These are phyloP conservation scores for Bradypus variegatus DNA, from an alignment of 2,797 vertebrate species.

Conservation along the genomic window DNA sequence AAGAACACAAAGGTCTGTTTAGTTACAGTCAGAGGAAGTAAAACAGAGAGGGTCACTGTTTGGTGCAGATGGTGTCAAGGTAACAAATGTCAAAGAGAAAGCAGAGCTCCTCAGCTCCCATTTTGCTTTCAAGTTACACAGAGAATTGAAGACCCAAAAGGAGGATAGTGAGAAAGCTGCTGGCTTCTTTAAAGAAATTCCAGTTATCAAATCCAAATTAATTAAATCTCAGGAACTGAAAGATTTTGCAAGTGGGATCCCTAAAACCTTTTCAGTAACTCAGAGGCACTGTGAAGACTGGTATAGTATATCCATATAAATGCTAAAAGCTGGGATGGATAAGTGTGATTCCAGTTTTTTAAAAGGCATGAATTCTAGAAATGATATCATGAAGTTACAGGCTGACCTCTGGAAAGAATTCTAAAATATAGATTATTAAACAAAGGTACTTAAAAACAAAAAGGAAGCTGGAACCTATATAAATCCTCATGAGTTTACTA, in stretches of 20 bases:
- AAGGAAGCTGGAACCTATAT: background rate
- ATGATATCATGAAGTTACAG: background rate
- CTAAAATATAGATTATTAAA: background rate
- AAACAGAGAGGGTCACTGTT: background rate
- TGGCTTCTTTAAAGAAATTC: background rate
- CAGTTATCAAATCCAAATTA: background rate
- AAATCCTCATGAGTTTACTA: background rate
- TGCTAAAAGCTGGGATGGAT: background rate
- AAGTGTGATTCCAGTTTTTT: background rate
- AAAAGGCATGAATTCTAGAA: background rate
- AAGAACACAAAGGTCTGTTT: slow-evolving; percentile 7
- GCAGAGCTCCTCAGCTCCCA: background rate
- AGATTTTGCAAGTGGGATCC: background rate
- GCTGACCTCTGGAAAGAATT: background rate
- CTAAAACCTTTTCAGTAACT: background rate
- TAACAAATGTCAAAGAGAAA: background rate
- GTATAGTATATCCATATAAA: background rate
- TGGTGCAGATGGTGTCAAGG: fast-evolving
- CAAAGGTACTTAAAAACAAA: background rate
- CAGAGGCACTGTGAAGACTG: background rate
- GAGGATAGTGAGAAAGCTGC: background rate
- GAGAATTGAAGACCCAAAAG: background rate
- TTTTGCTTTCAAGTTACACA: background rate
- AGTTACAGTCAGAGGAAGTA: background rate
- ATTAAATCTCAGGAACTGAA: background rate